Percentiles rank a stretch among this genome's conserved stretches.
Conservation (phyloP, 1,140 invertebrate genomes). For the Oryctes rhinoceros region DNA sequence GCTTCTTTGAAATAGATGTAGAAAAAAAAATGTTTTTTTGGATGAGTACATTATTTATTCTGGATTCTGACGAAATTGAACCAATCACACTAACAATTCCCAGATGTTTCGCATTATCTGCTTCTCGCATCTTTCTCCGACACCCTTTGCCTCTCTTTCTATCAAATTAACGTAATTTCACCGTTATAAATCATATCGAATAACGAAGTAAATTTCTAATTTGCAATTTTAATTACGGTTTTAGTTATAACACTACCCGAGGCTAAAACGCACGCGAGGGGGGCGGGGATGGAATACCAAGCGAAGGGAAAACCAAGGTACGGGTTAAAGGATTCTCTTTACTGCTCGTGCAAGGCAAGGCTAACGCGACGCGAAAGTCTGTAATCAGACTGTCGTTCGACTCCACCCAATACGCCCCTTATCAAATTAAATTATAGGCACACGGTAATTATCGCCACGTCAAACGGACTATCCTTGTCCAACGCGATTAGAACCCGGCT, state of each 20-base stretch:
- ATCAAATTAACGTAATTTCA: constrained; percentile 28
- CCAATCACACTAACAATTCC: no score
- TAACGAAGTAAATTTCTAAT: constrained; percentile 40
- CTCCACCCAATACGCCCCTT: constrained; percentile 59
- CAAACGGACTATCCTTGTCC: not conserved
- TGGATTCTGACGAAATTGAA: no score
- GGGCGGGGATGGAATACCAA: not conserved
- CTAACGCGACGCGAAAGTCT: constrained; percentile 40
- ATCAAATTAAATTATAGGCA: constrained; percentile 60
- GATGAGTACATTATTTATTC: no score
- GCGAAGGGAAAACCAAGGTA: no score
- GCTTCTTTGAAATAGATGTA: no score
- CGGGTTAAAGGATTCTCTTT: no score
- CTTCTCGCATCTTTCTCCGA: not conserved
- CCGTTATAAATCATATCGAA: constrained; percentile 38
- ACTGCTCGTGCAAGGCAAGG: not conserved
- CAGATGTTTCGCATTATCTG: no score
- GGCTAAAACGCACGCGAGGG: no score
- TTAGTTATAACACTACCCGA: constrained; percentile 17
- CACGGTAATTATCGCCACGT: constrained; percentile 48
- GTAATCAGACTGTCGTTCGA: constrained; percentile 59
- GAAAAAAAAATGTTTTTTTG: no score
- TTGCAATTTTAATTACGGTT: constrained; percentile 40
- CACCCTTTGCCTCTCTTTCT: not conserved
- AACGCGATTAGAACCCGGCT: not conserved